phyloP scores from a whole-genome alignment of 2,797 vertebrate species.

The Mastacembelus armatus region DNA sequence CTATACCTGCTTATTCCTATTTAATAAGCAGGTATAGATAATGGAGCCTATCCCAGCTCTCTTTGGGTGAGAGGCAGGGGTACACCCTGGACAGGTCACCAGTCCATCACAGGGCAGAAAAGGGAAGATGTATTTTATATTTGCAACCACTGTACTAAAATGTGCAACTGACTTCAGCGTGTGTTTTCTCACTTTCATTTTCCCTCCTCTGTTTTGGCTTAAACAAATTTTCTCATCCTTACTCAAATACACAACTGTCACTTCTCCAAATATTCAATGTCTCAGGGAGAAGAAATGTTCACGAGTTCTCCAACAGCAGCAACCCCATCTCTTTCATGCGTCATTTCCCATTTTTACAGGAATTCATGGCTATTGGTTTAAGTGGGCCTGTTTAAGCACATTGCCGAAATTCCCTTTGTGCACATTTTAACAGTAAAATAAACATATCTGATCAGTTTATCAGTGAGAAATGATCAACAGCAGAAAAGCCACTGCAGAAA shows the following conservation, averaged over 20 bases:
- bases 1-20: too few species aligned
- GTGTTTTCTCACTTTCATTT: constrained; percentile 72
- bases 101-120: too few species aligned
- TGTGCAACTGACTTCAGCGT: constrained; percentile 56
- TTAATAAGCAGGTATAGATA: too few species aligned
- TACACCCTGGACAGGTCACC: too few species aligned
- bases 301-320: constrained; percentile 69
- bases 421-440: constrained; percentile 40
- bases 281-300: constrained; percentile 67
- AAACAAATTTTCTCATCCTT: constrained; percentile 69
- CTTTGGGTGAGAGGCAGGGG: too few species aligned
- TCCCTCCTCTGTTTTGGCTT: constrained; percentile 66
- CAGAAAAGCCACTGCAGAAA: constrained; percentile 20
- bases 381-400: constrained; percentile 46
- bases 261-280: constrained; percentile 70
- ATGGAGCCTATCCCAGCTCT: too few species aligned
- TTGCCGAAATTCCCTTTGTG: constrained; percentile 39
- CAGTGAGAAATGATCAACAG: constrained; percentile 38
- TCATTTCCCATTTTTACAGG: constrained; percentile 62
- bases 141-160: constrained; percentile 60
- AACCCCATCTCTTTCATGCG: constrained; percentile 62
- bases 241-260: constrained; percentile 74
- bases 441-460: constrained; percentile 34
- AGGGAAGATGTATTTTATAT: constrained; percentile 60
- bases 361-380: constrained; percentile 42